These are phyloP conservation scores for Channa argus DNA, from an alignment of 2,113 vertebrate species.

Conservation along the genomic window DNA sequence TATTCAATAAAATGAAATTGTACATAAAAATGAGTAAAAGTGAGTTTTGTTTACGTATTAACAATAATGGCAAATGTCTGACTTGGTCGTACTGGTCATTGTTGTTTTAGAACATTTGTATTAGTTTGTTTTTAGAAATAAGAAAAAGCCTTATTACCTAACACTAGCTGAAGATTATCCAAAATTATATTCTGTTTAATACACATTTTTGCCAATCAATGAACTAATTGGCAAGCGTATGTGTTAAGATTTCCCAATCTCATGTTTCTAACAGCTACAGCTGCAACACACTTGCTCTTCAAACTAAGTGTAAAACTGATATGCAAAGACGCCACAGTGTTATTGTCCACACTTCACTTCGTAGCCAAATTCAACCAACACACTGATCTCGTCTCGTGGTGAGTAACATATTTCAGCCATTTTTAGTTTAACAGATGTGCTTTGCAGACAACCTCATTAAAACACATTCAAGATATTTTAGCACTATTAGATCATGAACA, in stretches of 20 bases:
- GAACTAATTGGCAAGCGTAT: neutral
- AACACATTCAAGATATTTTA: neutral
- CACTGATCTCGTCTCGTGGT: neutral
- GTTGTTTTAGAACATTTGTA: too few relatives aligned
- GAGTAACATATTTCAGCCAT: neutral
- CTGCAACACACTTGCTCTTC: neutral
- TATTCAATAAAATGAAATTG: neutral
- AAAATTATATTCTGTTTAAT: neutral
- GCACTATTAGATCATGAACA: neutral
- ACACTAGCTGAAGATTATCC: neutral
- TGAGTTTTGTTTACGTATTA: too few relatives aligned
- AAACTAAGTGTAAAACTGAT: neutral
- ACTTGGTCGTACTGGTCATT: too few relatives aligned
- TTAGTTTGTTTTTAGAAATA: too few relatives aligned
- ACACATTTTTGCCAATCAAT: too few relatives aligned
- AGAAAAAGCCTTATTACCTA: neutral
- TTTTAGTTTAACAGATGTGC: constrained; percentile 7
- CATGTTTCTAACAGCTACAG: constrained; percentile 14
- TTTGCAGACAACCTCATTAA: neutral
- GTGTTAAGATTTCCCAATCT: neutral
- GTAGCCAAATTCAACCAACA: neutral
- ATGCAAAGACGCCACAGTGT: neutral
- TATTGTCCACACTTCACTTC: neutral
- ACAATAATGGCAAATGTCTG: too few relatives aligned
- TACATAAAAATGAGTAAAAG: too few relatives aligned